Conservation (phyloP, 2,113 vertebrate species). For the Otis tarda region DNA sequence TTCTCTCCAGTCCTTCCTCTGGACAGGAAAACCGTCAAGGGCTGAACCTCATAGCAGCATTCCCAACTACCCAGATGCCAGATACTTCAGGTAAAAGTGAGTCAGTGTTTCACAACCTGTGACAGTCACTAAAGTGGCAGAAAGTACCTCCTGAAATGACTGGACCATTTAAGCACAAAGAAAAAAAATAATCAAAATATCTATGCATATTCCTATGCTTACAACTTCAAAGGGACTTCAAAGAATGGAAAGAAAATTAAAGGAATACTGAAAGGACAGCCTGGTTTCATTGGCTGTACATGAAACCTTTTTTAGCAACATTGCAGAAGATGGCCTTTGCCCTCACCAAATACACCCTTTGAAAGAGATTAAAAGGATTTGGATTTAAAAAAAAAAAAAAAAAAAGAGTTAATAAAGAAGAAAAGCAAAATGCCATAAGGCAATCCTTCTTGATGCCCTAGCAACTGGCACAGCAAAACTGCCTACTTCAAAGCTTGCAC, state of each 20-base stretch:
- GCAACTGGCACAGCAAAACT: background rate
- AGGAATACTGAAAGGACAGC: background rate
- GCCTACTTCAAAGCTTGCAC: background rate
- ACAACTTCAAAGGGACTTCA: background rate
- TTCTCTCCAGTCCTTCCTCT: background rate
- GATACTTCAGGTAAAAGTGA: background rate
- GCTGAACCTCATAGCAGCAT: background rate
- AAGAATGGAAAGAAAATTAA: background rate
- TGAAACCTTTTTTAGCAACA: background rate
- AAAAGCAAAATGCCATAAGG: background rate
- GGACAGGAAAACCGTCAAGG: background rate
- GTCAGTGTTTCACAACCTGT: background rate
- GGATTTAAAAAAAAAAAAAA: background rate
- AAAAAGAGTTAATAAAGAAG: background rate
- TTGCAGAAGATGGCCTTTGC: fast-evolving
- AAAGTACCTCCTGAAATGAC: background rate
- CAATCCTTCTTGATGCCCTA: background rate
- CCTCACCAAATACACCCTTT: background rate
- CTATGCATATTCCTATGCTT: too few species aligned
- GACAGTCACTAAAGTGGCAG: background rate
- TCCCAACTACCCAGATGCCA: background rate
- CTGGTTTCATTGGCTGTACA: background rate
- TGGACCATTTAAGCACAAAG: background rate
- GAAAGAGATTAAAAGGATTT: background rate
- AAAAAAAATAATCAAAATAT: background rate